phyloP scores from a whole-genome alignment of 2,797 vertebrate genomes.

The Phrynocephalus forsythii region DNA sequence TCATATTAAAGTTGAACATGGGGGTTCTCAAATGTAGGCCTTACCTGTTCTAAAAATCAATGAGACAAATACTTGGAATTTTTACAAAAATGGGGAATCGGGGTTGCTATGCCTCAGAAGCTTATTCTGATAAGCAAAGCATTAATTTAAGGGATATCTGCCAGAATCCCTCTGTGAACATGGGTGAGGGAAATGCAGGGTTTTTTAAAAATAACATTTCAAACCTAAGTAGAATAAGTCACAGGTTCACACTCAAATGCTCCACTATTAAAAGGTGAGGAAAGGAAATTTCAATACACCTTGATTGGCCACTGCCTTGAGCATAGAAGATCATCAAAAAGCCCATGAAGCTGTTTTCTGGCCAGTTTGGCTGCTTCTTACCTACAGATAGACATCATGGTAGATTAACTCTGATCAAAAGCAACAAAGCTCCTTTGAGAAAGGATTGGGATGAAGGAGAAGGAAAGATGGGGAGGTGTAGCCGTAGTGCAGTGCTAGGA shows the following conservation, averaged over 20 bases:
- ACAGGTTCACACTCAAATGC: not conserved
- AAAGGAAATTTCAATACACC: not conserved
- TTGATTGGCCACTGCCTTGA: not conserved
- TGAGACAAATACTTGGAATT: not conserved
- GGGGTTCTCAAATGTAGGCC: not conserved
- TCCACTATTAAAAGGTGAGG: not conserved
- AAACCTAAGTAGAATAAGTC: not conserved
- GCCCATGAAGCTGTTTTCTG: fast-evolving
- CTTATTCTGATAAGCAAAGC: too few species aligned
- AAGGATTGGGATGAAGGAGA: constrained; percentile 26
- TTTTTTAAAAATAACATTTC: too few species aligned
- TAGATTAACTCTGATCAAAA: constrained; percentile 61
- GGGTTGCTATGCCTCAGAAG: too few species aligned
- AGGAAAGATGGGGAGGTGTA: not conserved
- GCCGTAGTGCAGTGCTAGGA: not conserved
- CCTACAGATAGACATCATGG: fast-evolving
- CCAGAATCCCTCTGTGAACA: too few species aligned
- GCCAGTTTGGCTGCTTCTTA: not conserved
- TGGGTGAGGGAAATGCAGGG: too few species aligned
- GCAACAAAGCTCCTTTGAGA: constrained; percentile 57
- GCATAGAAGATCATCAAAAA: not conserved
- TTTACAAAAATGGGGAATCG: too few species aligned
- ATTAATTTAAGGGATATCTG: too few species aligned
- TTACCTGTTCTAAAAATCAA: not conserved
- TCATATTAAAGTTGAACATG: too few species aligned